Percentiles rank a stretch among this genome's conserved stretches.
Evolutionary conservation across 1,140 invertebrate species (phyloP).

Genomic region (roundworm (Caenorhabditis elegans)): DNA sequence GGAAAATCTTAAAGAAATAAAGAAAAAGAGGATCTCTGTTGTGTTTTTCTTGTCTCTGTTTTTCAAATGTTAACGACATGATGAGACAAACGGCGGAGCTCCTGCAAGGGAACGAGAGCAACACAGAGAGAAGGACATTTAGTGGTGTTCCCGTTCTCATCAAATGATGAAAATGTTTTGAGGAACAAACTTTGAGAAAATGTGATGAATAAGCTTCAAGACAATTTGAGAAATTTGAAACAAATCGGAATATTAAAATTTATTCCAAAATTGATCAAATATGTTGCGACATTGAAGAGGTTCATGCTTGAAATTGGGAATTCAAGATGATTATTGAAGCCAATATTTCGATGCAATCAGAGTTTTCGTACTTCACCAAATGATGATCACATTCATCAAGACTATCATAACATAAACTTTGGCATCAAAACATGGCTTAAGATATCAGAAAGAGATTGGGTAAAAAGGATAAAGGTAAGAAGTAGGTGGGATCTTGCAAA

Average conservation of each 20-base stretch:
- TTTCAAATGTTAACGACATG: constrained; percentile 19
- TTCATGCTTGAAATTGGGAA: too few species aligned
- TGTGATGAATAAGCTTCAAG: too few species aligned
- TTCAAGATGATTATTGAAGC: too few species aligned
- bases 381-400: neutral
- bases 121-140: too few species aligned
- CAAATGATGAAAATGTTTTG: neutral
- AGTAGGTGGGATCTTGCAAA: neutral
- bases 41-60: neutral
- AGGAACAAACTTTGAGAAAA: too few species aligned
- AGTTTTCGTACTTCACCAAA: too few species aligned
- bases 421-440: neutral
- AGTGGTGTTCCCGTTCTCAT: neutral
- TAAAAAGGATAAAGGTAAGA: neutral
- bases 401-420: too few species aligned
- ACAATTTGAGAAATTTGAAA: too few species aligned
- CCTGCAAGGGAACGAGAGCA: neutral
- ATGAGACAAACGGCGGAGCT: neutral
- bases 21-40: neutral
- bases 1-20: neutral
- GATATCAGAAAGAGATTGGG: neutral
- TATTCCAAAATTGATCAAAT: too few species aligned
- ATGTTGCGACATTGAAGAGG: too few species aligned
- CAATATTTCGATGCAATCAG: too few species aligned
- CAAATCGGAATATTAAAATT: too few species aligned